A percentile compares a stretch with the other conserved stretches of the same genome.
phyloP scores from a whole-genome alignment of 2,113 vertebrate species.

The Promerops cafer region DNA sequence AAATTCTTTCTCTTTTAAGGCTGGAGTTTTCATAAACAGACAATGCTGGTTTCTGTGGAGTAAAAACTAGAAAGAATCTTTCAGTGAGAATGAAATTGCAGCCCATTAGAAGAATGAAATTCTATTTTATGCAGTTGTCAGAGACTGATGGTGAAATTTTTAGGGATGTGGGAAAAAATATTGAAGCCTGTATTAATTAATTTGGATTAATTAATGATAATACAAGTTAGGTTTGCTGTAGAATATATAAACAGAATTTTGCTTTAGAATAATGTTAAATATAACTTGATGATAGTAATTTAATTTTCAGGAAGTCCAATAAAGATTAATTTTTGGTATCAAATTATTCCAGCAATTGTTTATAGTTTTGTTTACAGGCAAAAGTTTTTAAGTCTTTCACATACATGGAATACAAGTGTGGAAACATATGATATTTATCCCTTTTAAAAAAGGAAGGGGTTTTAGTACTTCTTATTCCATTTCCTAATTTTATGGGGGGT shows the following conservation, averaged over 20 bases:
- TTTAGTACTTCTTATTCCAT: not conserved
- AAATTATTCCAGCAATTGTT: conserved; percentile 28
- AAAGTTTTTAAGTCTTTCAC: conserved; percentile 25
- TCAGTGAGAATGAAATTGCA: not conserved
- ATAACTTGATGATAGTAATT: not conserved
- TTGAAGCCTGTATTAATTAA: conserved; percentile 14
- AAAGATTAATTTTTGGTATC: conserved; percentile 22
- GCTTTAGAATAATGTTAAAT: not conserved
- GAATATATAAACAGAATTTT: not conserved
- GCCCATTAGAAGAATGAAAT: not conserved
- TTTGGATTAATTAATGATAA: conserved; percentile 18
- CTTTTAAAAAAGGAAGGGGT: not conserved
- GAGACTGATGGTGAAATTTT: not conserved
- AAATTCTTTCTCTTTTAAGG: not conserved
- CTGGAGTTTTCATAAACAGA: not conserved
- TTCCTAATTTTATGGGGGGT: not conserved
- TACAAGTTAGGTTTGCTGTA: not conserved
- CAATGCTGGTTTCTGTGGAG: not conserved
- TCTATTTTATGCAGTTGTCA: not conserved
- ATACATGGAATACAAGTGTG: not conserved
- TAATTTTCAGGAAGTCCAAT: conserved; percentile 36
- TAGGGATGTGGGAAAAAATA: not conserved
- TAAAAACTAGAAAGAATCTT: not conserved
- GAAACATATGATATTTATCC: not conserved
- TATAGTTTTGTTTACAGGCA: conserved; percentile 13